These are phyloP conservation scores for Hiodon alosoides DNA, from an alignment of 2,113 vertebrate genomes.

Conservation along the genomic window DNA sequence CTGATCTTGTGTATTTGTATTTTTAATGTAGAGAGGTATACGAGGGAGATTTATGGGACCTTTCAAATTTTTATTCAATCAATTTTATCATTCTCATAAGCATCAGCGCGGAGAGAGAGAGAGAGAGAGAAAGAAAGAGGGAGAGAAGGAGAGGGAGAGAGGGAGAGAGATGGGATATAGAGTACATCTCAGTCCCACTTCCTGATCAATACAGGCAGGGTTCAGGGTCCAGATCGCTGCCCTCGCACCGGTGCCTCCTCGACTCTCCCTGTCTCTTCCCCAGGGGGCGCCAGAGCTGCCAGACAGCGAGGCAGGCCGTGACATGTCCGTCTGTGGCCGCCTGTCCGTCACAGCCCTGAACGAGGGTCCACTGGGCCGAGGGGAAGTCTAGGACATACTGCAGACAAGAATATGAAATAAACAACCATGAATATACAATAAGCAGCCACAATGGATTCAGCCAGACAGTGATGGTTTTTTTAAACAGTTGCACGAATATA, in stretches of 20 bases:
- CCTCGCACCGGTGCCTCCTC: no score
- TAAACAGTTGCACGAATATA: no score
- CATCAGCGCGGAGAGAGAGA: conserved; percentile 40
- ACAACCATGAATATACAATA: background rate
- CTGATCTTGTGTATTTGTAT: no score
- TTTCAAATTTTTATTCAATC: conserved; percentile 41
- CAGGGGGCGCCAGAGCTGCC: background rate
- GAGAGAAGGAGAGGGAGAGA: conserved; percentile 33
- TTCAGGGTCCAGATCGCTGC: background rate
- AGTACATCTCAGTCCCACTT: conserved; percentile 9
- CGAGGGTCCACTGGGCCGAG: background rate
- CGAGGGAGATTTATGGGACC: no score
- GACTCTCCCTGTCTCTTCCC: no score
- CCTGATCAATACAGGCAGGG: conserved; percentile 7
- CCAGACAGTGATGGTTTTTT: no score
- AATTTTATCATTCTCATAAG: conserved; percentile 58
- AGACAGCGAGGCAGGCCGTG: background rate
- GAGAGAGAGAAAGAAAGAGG: conserved; percentile 13
- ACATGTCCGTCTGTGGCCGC: background rate
- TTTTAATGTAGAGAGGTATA: no score
- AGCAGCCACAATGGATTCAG: no score
- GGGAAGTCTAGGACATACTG: background rate
- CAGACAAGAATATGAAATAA: background rate
- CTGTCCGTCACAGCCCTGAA: conserved; percentile 13
- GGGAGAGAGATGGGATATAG: background rate